Base-by-base conservation (phyloP, 2,797 vertebrate genomes). In the Silurus lanzhouensis region DNA sequence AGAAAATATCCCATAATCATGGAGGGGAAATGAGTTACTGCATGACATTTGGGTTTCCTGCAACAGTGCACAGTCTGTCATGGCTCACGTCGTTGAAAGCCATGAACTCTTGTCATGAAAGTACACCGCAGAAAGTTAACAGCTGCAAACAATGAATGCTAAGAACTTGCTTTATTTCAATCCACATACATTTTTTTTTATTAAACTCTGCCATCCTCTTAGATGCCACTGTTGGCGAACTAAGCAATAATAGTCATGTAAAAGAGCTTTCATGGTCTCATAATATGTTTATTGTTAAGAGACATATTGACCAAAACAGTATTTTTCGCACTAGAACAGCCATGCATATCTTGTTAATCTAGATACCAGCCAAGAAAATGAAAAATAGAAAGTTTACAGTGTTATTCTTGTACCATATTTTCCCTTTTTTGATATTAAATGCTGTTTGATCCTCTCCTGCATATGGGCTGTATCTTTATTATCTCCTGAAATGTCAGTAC, bases 31-130 rank as follows among this genome's bases (percentile, higher is more conserved):
- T 85, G 82, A 85, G 58, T 84, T 84, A 88, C 77, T 78, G 72
- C 68, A 72, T 83, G 85, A 86, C 76, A 87, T 86, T 82, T 83
- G 66, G 72, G 84, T 86, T 89, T 89, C 58, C 88, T 83, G 63
- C 84, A 87, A 88, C 86, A 84, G 70, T 81, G 82, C 61, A 82
- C 84, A 84, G 80, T 80, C 61, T 81, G 80, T 79, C 58, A 82
- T 25, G 74, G 76, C 83, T 81, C 55, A 87, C 63, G 55, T 38
- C 67, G 44, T 57, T 48, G 17, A 87, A 68, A 79, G 38, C 46
- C 71, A 22, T 88, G 83, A 83, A 88, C 88, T 88, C 71, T 25
- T 48, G 64, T 81, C 84, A 71, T 27, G 46, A 81, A 64, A 84
- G 63, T 31, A 76, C 78, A 84, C 71, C 17, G 27, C 38, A 58